Evolutionary conservation across 2,797 vertebrate genomes (phyloP), one percentile per base, ranked within the genome.

Genomic region (Gymnodraco acuticeps): DNA sequence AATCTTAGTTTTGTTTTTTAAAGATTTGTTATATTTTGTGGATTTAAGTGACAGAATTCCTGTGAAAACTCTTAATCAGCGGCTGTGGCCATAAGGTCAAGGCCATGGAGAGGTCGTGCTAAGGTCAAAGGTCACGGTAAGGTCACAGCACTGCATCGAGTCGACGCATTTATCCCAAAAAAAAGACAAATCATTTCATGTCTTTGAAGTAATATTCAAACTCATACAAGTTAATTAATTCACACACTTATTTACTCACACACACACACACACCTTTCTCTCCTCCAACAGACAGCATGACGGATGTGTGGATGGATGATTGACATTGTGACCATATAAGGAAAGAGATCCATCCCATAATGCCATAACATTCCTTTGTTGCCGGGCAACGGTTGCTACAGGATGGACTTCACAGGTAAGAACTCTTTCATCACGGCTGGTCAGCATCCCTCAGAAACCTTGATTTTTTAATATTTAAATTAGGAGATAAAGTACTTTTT

Each of bases 91-190:
- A 20, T 17, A 81, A 87, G 82, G 85, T 91, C 78, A 90, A 92
- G 91, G 91, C 89, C 89, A 87, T 89, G 87, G 84, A 84, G 69
- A 91, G 79, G 77, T 86, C 62, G 67, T 54, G 68, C 72, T 82
- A 64, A 77, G 73, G 31, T 81, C 74, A 75, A 78, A 82, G 87
- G 74, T 87, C 52, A n/a, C 10, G 45, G 47, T 56, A 23, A 82
- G 77, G 86, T 86, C 81, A 78, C 45, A 83, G 82, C 78, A 79
- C 87, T 73, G 76, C 77, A 81, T 85, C 70, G 59, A 70, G 66
- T 84, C 73, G 76, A 67, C 33, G 1, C 60, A 14, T 73, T 56
- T 38, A 77, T 62, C 45, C 73, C 66, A 50, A 74, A 23, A 68
- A 33, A 38, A 38, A 38, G 5, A 78, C 52, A 72, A 54, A 56